These are phyloP conservation scores for Malacoraja senta DNA, from an alignment of 2,797 vertebrate species.

Conservation along the genomic window DNA sequence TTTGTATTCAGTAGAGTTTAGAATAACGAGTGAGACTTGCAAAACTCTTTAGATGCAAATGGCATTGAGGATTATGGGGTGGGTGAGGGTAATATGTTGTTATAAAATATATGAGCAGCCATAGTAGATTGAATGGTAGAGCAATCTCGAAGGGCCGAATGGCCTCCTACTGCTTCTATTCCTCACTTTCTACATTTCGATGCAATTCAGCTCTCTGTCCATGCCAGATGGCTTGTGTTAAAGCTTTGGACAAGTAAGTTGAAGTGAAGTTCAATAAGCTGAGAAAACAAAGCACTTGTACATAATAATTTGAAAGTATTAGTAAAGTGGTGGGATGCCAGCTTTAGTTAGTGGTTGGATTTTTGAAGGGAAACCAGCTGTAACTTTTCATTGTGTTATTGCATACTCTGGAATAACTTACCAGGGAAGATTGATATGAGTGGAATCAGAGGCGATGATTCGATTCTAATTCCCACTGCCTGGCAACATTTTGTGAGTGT, in stretches of 20 bases:
- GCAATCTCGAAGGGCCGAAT: no score
- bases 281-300: background rate
- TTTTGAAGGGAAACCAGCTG: background rate
- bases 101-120: no score
- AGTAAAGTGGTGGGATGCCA: background rate
- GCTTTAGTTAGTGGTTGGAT: background rate
- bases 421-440: background rate
- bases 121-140: no score
- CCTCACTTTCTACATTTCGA: no score
- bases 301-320: background rate
- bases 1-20: no score
- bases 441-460: background rate
- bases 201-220: background rate
- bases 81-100: no score
- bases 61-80: no score
- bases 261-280: background rate
- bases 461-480: background rate
- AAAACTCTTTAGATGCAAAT: no score
- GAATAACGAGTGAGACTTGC: no score
- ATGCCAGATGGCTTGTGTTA: background rate
- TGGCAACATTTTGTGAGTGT: background rate
- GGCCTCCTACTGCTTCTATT: no score
- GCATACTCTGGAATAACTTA: background rate
- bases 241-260: background rate
- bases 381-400: background rate